Evolutionary conservation across 1,140 invertebrate species (phyloP), one percentile per base, ranked within the genome.

Genomic region (Caerostris extrusa): DNA sequence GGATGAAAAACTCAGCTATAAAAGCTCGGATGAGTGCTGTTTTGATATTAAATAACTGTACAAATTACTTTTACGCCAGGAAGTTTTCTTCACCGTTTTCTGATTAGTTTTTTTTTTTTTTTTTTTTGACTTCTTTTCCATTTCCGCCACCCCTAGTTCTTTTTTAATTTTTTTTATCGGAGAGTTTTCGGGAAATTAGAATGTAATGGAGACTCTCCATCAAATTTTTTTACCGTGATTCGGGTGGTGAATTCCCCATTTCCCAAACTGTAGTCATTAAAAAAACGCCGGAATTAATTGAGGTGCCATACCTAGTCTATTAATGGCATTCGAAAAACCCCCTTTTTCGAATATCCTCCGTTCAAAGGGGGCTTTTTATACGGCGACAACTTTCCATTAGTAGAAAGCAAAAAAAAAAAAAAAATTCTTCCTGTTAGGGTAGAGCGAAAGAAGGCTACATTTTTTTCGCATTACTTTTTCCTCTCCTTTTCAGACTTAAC

Each of bases 181-280:
- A 83, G 82, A 88, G 86, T 88, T 88, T 58, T 64, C 86, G 61
- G n/a, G 92, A 93, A 93, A 93, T 93, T 93, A 93, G 86, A 93
- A 93, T 93, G 92, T 93, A 93, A 93, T 93, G 86, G 92, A 93
- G 92, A 93, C 92, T 87, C 82, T 93, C 92, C 85, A 93, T 93
- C 92, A 93, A 93, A 71, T 93, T 93, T 93, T 93, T 93, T 87
- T 57, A 34, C 57, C 82, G 58, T 69, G 17, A 14, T 71, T 81
- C 61, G 61, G 77, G 60, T 12, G 17, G 60, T 12, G 71, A 89
- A 88, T 88, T 93, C 86, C 92, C 86, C n/a, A n/a, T 82, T 57
- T 58, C 92, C 92, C 57, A 93, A 93, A 93, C 86, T 67, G 81
- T 50, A 61, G 69, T 93, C 92, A 93, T 93, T 93, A 93, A 93